phyloP scores from a whole-genome alignment of 1,140 invertebrate species.

The Megalopta genalis region DNA sequence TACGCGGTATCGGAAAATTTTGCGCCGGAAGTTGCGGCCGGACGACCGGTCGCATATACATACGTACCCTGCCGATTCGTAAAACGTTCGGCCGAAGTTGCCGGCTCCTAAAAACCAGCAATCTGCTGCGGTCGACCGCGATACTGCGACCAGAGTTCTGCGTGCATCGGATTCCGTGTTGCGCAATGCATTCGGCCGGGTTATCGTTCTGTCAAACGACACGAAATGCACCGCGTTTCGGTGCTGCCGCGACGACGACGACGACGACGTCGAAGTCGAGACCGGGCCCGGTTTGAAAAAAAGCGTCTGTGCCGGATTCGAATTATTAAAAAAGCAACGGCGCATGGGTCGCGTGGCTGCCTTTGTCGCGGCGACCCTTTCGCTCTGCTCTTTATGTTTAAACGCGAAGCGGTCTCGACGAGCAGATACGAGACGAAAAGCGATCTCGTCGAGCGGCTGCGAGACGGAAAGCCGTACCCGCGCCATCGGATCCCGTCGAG shows the following conservation, averaged over 20 bases:
- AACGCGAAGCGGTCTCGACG: neutral
- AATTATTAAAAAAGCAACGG: constrained; percentile 25
- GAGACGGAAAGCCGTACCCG: neutral
- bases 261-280: no score
- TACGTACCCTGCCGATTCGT: constrained; percentile 5
- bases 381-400: constrained; percentile 8
- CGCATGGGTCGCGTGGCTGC: neutral
- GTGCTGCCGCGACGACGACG: neutral
- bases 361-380: constrained; percentile 19
- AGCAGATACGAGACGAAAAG: neutral
- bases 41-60: neutral
- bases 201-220: constrained; percentile 34
- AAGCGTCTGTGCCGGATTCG: neutral
- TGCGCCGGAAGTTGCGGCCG: neutral
- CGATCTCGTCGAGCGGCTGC: neutral
- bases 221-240: neutral
- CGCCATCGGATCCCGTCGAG: neutral
- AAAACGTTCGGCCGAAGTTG: neutral
- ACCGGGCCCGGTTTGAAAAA: neutral
- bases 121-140: constrained; percentile 21
- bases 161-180: constrained; percentile 5
- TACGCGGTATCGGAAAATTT: neutral
- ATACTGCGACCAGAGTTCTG: neutral
- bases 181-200: constrained; percentile 3
- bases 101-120: neutral